Conservation (phyloP, 2,113 vertebrate genomes). For the Syngnathus typhle region DNA sequence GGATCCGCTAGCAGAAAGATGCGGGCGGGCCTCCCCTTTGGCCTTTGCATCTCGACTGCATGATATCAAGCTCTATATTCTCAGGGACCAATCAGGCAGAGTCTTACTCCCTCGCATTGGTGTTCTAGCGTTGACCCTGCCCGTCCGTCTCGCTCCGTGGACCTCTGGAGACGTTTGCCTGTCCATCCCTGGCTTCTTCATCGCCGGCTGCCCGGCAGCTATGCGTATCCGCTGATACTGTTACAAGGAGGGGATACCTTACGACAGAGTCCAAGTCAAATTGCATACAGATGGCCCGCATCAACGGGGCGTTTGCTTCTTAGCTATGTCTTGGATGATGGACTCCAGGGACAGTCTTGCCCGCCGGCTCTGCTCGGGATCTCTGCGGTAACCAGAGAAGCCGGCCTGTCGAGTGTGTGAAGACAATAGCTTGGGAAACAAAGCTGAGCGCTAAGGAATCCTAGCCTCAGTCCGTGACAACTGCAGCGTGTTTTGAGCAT, state of each 20-base stretch:
- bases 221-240: constrained; percentile 50
- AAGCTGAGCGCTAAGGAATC: neutral
- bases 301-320: constrained; percentile 41
- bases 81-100: constrained; percentile 25
- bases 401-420: constrained; percentile 8
- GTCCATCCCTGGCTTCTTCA: constrained; percentile 36
- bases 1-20: neutral
- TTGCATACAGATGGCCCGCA: constrained; percentile 60
- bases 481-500: neutral
- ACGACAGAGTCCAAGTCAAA: constrained; percentile 36
- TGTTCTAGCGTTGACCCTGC: constrained; percentile 47
- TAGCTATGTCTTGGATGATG: constrained; percentile 22
- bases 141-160: constrained; percentile 28
- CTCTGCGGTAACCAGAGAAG: neutral
- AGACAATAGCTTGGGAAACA: constrained; percentile 16
- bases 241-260: constrained; percentile 48
- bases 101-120: constrained; percentile 36
- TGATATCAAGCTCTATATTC: constrained; percentile 39
- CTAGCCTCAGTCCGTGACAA: neutral
- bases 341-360: constrained; percentile 29
- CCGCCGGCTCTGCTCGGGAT: constrained; percentile 13
- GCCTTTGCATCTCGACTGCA: constrained; percentile 12
- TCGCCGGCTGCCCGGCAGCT: constrained; percentile 39
- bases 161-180: constrained; percentile 3
- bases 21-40: neutral